Evolutionary conservation across 2,113 vertebrate genomes (phyloP).

Genomic region (Eupsittula cactorum): DNA sequence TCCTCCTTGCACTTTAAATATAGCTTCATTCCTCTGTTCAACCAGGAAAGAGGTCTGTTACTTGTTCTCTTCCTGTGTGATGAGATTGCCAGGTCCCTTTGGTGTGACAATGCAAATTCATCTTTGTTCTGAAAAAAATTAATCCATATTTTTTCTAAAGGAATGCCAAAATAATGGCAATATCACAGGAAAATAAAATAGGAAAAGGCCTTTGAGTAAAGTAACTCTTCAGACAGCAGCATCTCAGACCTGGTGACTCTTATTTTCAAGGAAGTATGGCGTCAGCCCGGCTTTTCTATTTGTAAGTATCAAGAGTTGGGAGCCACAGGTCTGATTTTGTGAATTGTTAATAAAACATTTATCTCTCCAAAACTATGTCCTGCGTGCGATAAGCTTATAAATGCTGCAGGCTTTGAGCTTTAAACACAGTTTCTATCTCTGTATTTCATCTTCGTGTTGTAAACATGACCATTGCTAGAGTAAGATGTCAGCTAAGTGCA

Average conservation of each 20-base stretch:
- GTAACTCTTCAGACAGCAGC: neutral
- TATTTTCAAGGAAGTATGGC: neutral
- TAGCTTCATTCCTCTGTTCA: slow-evolving; percentile 3
- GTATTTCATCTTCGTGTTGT: neutral
- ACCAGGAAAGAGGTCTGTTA: neutral
- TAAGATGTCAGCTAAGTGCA: neutral
- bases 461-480: fast-evolving
- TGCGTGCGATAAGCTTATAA: neutral
- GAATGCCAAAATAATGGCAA: neutral
- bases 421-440: neutral
- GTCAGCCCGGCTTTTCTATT: fast-evolving
- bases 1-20: slow-evolving; percentile 36
- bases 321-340: neutral
- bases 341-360: neutral
- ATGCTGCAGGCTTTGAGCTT: neutral
- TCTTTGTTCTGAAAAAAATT: neutral
- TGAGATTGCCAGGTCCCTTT: neutral
- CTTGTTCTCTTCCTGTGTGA: neutral
- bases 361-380: neutral
- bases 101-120: neutral
- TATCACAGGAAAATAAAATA: neutral
- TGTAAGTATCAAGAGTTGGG: neutral
- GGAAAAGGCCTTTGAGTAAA: neutral
- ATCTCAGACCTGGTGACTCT: neutral
- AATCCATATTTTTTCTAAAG: neutral